These are phyloP conservation scores for Champsocephalus gunnari DNA, from an alignment of 2,797 vertebrate genomes.

Conservation along the genomic window DNA sequence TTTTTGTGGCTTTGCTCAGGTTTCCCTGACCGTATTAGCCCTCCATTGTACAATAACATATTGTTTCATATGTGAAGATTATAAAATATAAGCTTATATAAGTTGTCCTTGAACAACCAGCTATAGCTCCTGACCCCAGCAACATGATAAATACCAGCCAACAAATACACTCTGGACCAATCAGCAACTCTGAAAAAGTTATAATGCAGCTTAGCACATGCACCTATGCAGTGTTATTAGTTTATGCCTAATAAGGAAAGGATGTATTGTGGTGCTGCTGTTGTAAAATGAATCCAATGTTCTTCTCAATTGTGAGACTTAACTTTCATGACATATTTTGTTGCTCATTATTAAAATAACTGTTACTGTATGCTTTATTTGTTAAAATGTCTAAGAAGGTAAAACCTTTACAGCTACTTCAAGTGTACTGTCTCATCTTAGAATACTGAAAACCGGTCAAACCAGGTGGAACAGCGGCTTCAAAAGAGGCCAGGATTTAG, in stretches of 20 bases:
- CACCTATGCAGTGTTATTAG: background rate
- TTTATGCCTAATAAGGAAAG: background rate
- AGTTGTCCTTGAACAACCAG: no score
- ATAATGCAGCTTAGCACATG: constrained; percentile 3
- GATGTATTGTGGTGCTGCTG: background rate
- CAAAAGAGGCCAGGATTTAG: constrained; percentile 33
- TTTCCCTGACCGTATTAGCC: constrained; percentile 10
- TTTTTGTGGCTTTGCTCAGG: background rate
- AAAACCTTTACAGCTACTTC: no score
- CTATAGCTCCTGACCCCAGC: no score
- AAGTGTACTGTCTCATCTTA: background rate
- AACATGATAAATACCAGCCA: no score
- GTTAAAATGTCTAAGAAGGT: background rate
- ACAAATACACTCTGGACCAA: background rate
- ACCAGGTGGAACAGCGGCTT: constrained; percentile 19
- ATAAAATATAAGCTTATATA: background rate
- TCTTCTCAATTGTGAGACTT: background rate
- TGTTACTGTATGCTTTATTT: background rate
- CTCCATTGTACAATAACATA: background rate
- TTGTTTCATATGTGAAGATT: background rate
- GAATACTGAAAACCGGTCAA: background rate
- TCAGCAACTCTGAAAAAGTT: background rate
- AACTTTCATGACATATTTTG: background rate
- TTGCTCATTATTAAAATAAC: background rate
- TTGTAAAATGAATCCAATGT: background rate